Conservation (phyloP, 2,888 invertebrate species). For the Brenthis ino region DNA sequence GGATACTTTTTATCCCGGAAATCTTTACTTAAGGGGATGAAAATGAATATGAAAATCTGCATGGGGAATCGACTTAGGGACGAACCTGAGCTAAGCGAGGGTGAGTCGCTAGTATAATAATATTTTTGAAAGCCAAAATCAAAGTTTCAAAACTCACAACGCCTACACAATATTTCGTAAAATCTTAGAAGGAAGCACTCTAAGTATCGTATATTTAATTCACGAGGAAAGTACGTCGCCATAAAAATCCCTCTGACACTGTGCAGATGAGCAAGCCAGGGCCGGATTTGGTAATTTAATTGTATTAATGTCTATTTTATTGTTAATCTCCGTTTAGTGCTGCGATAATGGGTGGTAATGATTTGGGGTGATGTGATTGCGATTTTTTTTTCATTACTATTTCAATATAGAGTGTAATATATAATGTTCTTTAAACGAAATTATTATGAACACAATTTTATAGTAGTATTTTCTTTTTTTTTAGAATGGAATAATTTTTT, state of each 20-base stretch:
- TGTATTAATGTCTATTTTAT: slow-evolving; percentile 77
- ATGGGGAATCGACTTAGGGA: too few species aligned
- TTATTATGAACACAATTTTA: too few species aligned
- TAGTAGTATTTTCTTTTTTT: too few species aligned
- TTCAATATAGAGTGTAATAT: too few species aligned
- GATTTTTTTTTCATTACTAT: slow-evolving; percentile 17
- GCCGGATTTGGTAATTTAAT: slow-evolving; percentile 75
- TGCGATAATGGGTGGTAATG: slow-evolving; percentile 72
- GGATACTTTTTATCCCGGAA: too few species aligned
- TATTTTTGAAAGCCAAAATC: not conserved
- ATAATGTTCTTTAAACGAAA: too few species aligned
- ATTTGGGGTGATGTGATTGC: slow-evolving; percentile 50
- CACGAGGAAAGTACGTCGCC: slow-evolving; percentile 76
- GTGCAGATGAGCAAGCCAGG: slow-evolving; percentile 78
- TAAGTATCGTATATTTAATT: slow-evolving; percentile 81
- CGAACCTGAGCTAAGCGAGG: too few species aligned
- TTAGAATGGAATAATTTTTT: too few species aligned
- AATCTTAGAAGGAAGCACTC: slow-evolving; percentile 78
- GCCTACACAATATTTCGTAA: slow-evolving; percentile 65
- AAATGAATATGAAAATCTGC: too few species aligned
- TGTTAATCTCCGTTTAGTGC: slow-evolving; percentile 76
- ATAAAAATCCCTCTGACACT: slow-evolving; percentile 81
- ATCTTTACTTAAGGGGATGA: too few species aligned
- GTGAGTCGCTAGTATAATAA: too few species aligned
- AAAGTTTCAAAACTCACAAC: not conserved